A percentile compares a stretch with the other conserved stretches of the same genome.
Evolutionary conservation across 1,140 invertebrate species (phyloP).

Genomic region (Caenorhabditis tropicalis): DNA sequence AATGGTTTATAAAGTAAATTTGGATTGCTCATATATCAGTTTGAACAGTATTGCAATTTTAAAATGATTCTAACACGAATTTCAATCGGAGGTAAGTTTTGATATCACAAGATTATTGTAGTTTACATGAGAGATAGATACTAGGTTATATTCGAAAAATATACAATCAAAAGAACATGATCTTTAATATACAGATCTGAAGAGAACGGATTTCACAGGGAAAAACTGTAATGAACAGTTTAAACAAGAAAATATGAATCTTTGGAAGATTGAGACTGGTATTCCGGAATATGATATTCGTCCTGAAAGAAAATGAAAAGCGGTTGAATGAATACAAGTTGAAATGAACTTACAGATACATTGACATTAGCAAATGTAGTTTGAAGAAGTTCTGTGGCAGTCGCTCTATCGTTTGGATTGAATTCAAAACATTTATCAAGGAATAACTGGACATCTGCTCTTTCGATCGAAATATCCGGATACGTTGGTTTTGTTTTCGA

Average conservation of each 20-base stretch:
- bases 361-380: conserved; percentile 80
- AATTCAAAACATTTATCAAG: conserved; percentile 81
- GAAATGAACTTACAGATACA: conserved; percentile 38
- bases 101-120: neutral
- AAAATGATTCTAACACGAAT: too few relatives aligned
- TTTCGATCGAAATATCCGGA: neutral
- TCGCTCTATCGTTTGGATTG: conserved; percentile 79
- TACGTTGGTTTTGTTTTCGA: conserved; percentile 78
- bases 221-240: neutral
- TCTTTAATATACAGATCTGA: too few relatives aligned
- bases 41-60: neutral
- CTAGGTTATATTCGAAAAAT: too few relatives aligned
- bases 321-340: too few relatives aligned
- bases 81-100: neutral
- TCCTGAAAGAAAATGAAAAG: too few relatives aligned
- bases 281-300: conserved; percentile 26
- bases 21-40: too few relatives aligned
- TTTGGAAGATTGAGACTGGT: neutral
- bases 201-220: too few relatives aligned
- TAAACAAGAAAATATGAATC: conserved; percentile 4
- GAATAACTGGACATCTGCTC: conserved; percentile 76
- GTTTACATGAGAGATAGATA: neutral
- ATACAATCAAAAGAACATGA: too few relatives aligned
- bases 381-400: conserved; percentile 77
- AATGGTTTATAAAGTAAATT: too few relatives aligned